Evolutionary conservation across 2,888 invertebrate genomes (phyloP).

Genomic region (Eupelmus urozonus): DNA sequence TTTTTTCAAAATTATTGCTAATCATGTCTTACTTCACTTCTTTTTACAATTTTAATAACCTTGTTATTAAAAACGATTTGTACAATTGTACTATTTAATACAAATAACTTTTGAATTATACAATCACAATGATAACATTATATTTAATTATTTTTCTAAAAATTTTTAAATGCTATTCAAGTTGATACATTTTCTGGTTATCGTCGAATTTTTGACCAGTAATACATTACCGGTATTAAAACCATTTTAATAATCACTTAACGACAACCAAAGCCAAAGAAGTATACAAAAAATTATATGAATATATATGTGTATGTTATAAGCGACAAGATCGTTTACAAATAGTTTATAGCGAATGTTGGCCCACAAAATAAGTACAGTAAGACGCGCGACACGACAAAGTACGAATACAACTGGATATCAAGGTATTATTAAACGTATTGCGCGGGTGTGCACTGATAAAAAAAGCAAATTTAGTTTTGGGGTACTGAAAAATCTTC

Average conservation of each 20-base stretch:
- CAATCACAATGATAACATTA: too few species aligned
- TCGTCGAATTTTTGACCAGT: slow-evolving; percentile 42
- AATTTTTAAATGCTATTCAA: slow-evolving; percentile 45
- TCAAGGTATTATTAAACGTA: not conserved
- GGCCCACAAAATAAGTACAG: slow-evolving; percentile 11
- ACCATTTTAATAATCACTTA: slow-evolving; percentile 50
- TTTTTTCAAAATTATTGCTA: too few species aligned
- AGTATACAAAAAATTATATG: slow-evolving; percentile 15
- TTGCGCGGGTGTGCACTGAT: not conserved
- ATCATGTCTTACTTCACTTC: too few species aligned
- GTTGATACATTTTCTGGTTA: slow-evolving; percentile 15
- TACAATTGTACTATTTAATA: too few species aligned
- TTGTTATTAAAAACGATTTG: too few species aligned
- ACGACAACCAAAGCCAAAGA: slow-evolving; percentile 42
- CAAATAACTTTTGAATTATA: too few species aligned
- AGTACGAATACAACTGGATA: not conserved
- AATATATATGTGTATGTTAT: slow-evolving; percentile 51
- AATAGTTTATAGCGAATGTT: slow-evolving; percentile 47
- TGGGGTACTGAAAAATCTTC: slow-evolving; percentile 32
- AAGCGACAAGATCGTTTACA: slow-evolving; percentile 36
- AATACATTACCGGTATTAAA: slow-evolving; percentile 41
- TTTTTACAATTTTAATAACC: too few species aligned
- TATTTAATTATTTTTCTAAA: too few species aligned
- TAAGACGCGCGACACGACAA: not conserved
- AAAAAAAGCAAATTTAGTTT: slow-evolving; percentile 1